These are phyloP conservation scores for Shargacucullia verbasci DNA, from an alignment of 2,888 invertebrate genomes.

Conservation along the genomic window DNA sequence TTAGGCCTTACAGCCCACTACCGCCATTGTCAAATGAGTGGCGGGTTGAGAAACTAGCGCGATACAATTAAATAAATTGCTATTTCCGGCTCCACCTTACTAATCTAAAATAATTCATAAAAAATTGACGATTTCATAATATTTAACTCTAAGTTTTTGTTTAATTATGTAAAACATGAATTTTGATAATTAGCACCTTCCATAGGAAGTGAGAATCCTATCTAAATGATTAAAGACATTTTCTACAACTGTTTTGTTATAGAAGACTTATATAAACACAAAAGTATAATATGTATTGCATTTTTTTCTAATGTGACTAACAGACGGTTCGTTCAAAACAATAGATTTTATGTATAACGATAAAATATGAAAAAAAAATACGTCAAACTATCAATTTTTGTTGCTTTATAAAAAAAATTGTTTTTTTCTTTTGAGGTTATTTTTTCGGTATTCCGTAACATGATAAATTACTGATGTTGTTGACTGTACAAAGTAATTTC, in stretches of 20 bases:
- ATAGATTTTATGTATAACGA: too few relatives aligned
- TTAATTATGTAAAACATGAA: conserved; percentile 44
- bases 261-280: conserved; percentile 15
- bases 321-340: too few relatives aligned
- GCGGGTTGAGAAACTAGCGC: conserved; percentile 28
- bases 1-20: conserved; percentile 27
- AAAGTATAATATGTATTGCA: background rate
- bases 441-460: too few relatives aligned
- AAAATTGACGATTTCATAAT: conserved; percentile 47
- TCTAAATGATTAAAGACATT: conserved; percentile 34
- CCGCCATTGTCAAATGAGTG: conserved; percentile 30
- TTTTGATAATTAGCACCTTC: conserved; percentile 72
- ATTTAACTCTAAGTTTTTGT: conserved; percentile 20
- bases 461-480: too few relatives aligned
- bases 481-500: too few relatives aligned
- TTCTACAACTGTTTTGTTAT: conserved; percentile 17
- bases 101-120: conserved; percentile 44
- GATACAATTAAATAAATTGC: conserved; percentile 43
- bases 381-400: too few relatives aligned
- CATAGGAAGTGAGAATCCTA: conserved; percentile 67
- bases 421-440: too few relatives aligned
- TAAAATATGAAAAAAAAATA: too few relatives aligned
- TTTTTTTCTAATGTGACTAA: background rate
- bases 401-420: too few relatives aligned
- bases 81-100: conserved; percentile 37